Evolutionary conservation across 2,113 vertebrate genomes (phyloP), one percentile per base, ranked within the genome.

Genomic region (Aspidoscelis tigris): DNA sequence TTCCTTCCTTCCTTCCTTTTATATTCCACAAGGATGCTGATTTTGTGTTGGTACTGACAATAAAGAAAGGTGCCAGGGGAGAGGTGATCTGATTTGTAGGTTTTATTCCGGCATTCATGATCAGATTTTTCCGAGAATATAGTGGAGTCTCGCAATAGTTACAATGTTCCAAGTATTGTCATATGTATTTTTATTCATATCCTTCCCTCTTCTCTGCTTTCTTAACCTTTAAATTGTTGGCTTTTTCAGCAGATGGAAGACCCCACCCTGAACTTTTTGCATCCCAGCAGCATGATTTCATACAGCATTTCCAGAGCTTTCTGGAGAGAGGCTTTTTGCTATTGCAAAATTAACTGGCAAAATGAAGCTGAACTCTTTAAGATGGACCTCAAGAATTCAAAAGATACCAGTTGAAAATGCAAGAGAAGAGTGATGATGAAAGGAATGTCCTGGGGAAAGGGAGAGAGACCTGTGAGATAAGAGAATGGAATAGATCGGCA

Each of bases 311-410:
- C 83, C 44, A 76, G 91, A 94, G 75, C 87, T 84, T 90, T 87
- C 86, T 80, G 92, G 93, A 80, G 61, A 58, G 26, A 81, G 80
- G 0, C 88, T 88, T 90, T 88, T 90, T 86, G 86, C 84, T 84
- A 4, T 87, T n/a, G 80, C 82, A 10, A 73, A 84, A 58, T 77
- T 26, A 47, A n/a, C n/a, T 4, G 78, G 53, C 78, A 78, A 74
- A 76, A 69, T 53, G 84, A 26, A n/a, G 82, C 77, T 22, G 44
- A 53, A 80, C 43, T 8, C 61, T 64, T 80, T 77, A 85, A 79
- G 43, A 50, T 41, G 58, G 10, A 24, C 58, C 69, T 24, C 33
- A 33, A 73, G 74, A 22, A 21, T 39, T 6, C 58, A 33, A 70
- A 86, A 53, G 0, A 53, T 72, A 76, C 82, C 86, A 78, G 75